Percentiles rank a stretch among this genome's conserved stretches.
Conservation (phyloP, 2,797 vertebrate species). For the Pseudochromis fuscus region DNA sequence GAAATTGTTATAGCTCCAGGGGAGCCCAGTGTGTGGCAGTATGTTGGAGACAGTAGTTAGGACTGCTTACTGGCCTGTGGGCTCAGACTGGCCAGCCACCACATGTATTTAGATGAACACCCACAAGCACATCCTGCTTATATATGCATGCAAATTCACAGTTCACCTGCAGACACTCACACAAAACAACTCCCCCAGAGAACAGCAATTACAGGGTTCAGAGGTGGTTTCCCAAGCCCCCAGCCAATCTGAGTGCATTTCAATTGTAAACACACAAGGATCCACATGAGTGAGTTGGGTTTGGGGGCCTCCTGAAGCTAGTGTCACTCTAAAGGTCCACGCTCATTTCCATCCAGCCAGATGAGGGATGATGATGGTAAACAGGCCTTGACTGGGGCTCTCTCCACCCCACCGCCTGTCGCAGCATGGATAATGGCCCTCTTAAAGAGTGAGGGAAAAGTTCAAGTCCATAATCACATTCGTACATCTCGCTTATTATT, state of each 20-base stretch:
- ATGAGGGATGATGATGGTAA: constrained; percentile 65
- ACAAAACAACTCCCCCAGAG: constrained; percentile 51
- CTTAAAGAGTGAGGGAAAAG: constrained; percentile 59
- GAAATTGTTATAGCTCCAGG: constrained; percentile 34
- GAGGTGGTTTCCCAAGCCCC: constrained; percentile 66
- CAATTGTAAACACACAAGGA: constrained; percentile 64
- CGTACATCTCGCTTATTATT: constrained; percentile 53
- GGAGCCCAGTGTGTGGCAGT: constrained; percentile 22
- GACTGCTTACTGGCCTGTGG: constrained; percentile 28
- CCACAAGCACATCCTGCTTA: constrained; percentile 19
- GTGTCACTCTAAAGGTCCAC: constrained; percentile 61
- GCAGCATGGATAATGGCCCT: constrained; percentile 65
- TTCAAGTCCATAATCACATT: constrained; percentile 71
- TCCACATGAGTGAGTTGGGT: constrained; percentile 50
- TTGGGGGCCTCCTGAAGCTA: constrained; percentile 52
- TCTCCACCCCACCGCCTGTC: constrained; percentile 41
- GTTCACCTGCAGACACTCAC: constrained; percentile 39
- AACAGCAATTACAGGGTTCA: constrained; percentile 76
- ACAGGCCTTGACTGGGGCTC: constrained; percentile 63
- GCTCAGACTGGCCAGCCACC: constrained; percentile 33
- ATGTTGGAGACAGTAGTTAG: constrained; percentile 37
- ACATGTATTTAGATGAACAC: constrained; percentile 19
- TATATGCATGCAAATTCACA: constrained; percentile 39
- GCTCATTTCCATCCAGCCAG: constrained; percentile 70
- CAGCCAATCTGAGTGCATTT: constrained; percentile 63